These are phyloP conservation scores for Scytalopus superciliaris DNA, from an alignment of 2,113 vertebrate species.

Conservation along the genomic window DNA sequence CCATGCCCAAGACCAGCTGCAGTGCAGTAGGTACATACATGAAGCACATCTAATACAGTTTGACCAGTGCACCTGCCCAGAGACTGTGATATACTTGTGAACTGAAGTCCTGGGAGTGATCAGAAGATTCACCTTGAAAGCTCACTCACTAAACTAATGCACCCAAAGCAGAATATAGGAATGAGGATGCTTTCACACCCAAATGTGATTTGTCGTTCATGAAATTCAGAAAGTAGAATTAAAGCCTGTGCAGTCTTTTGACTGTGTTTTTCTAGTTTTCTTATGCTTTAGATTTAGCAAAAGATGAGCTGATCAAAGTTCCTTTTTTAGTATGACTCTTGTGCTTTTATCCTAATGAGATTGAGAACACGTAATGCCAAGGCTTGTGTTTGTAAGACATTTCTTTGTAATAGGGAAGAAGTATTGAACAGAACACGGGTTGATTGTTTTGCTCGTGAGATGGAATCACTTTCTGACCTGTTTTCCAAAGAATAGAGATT, in stretches of 20 bases:
- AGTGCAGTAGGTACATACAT: not conserved
- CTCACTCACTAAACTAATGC: not conserved
- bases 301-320: not conserved
- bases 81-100: not conserved
- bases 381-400: not conserved
- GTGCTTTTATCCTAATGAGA: not conserved
- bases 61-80: not conserved
- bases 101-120: not conserved
- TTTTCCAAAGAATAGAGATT: not conserved
- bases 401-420: not conserved
- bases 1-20: not conserved
- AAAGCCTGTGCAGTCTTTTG: not conserved
- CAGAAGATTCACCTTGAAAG: not conserved
- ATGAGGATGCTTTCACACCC: not conserved
- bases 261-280: constrained; percentile 19
- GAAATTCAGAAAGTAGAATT: not conserved
- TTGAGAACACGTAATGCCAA: not conserved
- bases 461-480: not conserved
- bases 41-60: not conserved
- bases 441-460: not conserved
- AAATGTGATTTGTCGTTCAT: not conserved
- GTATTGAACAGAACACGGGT: not conserved
- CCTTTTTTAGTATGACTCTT: not conserved
- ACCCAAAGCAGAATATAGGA: not conserved
- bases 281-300: constrained; percentile 25